Conservation (phyloP, 2,888 invertebrate genomes). For the Ectobius pallidus region DNA sequence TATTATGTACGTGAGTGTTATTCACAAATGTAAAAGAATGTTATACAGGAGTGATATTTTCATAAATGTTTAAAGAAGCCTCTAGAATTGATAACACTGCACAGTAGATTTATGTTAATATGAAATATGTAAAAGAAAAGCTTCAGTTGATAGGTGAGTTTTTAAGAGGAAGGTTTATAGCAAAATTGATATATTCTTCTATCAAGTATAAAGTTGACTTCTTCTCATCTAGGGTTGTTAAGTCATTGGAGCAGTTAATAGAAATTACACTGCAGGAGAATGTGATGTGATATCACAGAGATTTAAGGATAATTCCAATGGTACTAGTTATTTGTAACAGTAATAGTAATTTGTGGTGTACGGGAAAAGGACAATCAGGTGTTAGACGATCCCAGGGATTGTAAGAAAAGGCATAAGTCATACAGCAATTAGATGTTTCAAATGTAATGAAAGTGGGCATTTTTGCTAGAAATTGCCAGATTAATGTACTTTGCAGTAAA, state of each 20-base stretch:
- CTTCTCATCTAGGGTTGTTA: neutral
- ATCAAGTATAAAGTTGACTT: neutral
- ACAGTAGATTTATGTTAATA: too few relatives aligned
- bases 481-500: neutral
- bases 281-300: neutral
- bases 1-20: too few relatives aligned
- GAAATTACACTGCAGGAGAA: slow-evolving; percentile 7
- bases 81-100: neutral
- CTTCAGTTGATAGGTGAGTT: neutral
- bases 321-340: neutral
- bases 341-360: neutral
- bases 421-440: neutral
- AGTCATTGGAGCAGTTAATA: neutral
- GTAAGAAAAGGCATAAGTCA: too few relatives aligned
- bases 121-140: neutral
- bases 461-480: neutral
- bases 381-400: too few relatives aligned
- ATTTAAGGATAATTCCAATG: neutral
- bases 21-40: neutral
- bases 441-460: neutral
- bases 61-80: neutral
- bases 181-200: neutral
- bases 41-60: neutral
- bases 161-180: neutral
- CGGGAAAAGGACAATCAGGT: neutral